Evolutionary conservation across 2,797 vertebrate genomes (phyloP), one percentile per base, ranked within the genome.

Genomic region (Gastrophryne carolinensis): DNA sequence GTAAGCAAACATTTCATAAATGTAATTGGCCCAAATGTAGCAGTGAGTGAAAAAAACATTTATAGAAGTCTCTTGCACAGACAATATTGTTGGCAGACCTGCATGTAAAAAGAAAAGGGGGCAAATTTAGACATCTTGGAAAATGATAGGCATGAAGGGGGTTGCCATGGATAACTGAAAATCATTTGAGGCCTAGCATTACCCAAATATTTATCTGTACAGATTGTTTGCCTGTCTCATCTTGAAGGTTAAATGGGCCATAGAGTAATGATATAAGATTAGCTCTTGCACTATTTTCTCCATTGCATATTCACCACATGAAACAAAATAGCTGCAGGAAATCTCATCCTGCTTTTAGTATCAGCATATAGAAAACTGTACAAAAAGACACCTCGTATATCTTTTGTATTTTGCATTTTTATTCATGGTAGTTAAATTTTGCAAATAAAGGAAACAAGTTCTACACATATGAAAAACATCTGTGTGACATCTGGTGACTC

Each of bases 401-500:
- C 32, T 62, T 54, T 62, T 23, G 24, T 41, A 41, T 54, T 73
- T 47, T 32, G 4, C 13, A 44, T 54, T 64, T 8, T 24, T 37
- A 56, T 65, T 52, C 50, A 17, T 21, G 73, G 61, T 35, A 82
- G 52, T 29, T 64, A 34, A 73, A 53, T 81, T 69, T 8, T 3
- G 34, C 12, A 72, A 26, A 49, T 3, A 72, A 54, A 65, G 21
- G 30, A 80, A 75, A 79, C 58, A 79, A 78, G 68, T 30, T 53
- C 21, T 58, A 29, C 61, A 79, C 61, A 71, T 70, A 29, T 80
- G 70, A 68, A 86, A 81, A 72, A n/a, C 58, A 82, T 71, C 70
- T 79, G 67, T 47, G 50, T 54, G 49, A 72, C 69, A 82, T 77
- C 69, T 80, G 61, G 27, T 67, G 41, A 76, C 78, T 54, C 67